Evolutionary conservation across 2,113 vertebrate genomes (phyloP).

Genomic region (Nanger granti): DNA sequence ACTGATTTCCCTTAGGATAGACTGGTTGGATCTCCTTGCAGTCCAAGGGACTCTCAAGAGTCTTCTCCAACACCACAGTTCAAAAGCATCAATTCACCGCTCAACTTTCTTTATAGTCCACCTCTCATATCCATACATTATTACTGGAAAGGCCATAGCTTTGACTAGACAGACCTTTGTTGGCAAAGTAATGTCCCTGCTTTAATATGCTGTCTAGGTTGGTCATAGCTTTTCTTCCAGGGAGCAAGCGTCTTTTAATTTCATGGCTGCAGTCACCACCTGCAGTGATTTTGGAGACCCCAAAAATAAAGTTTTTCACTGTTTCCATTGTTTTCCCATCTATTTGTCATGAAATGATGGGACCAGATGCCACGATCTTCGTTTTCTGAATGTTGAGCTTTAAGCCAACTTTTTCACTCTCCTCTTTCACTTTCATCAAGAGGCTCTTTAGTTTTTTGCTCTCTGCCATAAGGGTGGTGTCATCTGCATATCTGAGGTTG

Average conservation of each 20-base stretch:
- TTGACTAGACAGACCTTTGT: neutral
- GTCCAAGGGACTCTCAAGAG: neutral
- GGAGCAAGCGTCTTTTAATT: neutral
- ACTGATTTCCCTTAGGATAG: neutral
- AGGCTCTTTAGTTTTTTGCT: neutral
- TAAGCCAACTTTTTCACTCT: neutral
- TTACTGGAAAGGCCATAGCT: neutral
- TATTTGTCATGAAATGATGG: neutral
- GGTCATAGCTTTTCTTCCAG: neutral
- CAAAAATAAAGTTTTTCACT: neutral
- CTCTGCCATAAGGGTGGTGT: neutral
- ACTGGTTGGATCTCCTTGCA: neutral
- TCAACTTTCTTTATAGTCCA: neutral
- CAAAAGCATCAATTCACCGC: neutral
- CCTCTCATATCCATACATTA: neutral
- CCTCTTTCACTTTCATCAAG: neutral
- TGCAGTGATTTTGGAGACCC: neutral
- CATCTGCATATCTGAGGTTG: neutral
- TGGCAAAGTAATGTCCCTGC: neutral
- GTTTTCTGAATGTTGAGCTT: neutral
- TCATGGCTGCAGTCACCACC: neutral
- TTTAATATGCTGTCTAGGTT: neutral
- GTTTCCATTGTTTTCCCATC: neutral
- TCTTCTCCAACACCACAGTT: neutral
- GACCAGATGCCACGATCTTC: neutral